Base-by-base conservation (phyloP, 2,888 invertebrate genomes). In the Lepidocyrtinus sp. region DNA sequence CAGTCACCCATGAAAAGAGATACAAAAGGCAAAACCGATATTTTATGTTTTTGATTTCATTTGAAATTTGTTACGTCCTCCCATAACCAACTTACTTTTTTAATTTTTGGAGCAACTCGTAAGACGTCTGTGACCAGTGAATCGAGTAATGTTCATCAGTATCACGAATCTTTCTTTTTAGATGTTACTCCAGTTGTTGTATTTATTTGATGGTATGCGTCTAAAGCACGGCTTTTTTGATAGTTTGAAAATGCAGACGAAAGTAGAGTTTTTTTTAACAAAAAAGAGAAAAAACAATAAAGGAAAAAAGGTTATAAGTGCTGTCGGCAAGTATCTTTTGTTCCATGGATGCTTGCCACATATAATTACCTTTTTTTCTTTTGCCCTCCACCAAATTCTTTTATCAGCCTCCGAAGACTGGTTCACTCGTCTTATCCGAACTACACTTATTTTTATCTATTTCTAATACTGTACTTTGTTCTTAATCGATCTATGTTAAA, bases 321-420 rank as follows among this genome's bases (percentile, higher is more conserved):
- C 80, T 80, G 70, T 80, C 80, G 80, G 80, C 80, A 67, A n/a
- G 27, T 70, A 71, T 80, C 70, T 73, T 70, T 55, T 75, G 74
- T 80, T 64, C 67, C 70, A 68, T 68, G 68, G 62, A 59, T 80
- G 75, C 67, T 61, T 80, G 75, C 80, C 80, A 80, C 67, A 27
- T 75, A 80, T 80, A 80, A 80, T 80, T 80, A 80, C 75, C 80
- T 80, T 80, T 80, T 77, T 78, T 69, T 68, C 27, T 59, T 59
- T 26, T 24, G 55, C 64, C 72, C 61, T 76, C 72, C 46, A 50
- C 17, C 17, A 50, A 15, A 50, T 72, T 71, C 46, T 68, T 78
- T 63, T 69, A 64, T 76, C 76, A 76, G 65, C 65, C 27, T 17
- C n/a, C n/a, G n/a, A 36, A 36, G 36, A 36, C 5, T 36, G n/a